A percentile compares a stretch with the other conserved stretches of the same genome.
Conservation (phyloP, 2,113 vertebrate genomes). For the Chamaea fasciata region DNA sequence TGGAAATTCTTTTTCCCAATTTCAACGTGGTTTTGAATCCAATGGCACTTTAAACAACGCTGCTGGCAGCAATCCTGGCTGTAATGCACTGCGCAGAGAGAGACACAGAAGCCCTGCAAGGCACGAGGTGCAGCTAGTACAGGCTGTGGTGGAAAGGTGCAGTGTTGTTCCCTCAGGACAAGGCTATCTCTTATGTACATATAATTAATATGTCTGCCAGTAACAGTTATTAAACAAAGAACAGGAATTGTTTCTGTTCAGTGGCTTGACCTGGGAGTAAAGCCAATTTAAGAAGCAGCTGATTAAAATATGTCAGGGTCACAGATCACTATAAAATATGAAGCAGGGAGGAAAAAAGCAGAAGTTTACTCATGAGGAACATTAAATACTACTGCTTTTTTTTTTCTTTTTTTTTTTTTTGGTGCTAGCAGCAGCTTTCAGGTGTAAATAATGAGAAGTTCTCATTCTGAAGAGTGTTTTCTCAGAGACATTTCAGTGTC, state of each 20-base stretch:
- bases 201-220: slow-evolving; percentile 67
- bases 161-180: slow-evolving; percentile 12
- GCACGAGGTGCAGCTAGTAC: neutral
- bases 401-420: neutral
- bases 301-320: slow-evolving; percentile 58
- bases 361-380: slow-evolving; percentile 6
- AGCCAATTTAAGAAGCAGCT: slow-evolving; percentile 59
- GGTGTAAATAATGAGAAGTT: neutral
- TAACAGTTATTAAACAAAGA: slow-evolving; percentile 59
- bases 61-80: neutral
- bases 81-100: neutral
- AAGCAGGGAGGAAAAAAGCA: slow-evolving; percentile 46
- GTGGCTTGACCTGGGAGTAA: slow-evolving; percentile 56
- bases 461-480: neutral
- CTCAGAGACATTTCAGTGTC: neutral
- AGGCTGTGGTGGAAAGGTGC: neutral
- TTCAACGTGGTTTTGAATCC: neutral
- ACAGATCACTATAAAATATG: slow-evolving; percentile 63
- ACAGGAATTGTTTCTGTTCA: slow-evolving; percentile 47
- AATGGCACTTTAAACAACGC: neutral
- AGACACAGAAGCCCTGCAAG: neutral
- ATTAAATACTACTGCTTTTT: neutral
- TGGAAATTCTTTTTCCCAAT: neutral
- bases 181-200: slow-evolving; percentile 44
- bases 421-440: neutral